A percentile compares a stretch with the other conserved stretches of the same genome.
Evolutionary conservation across 2,113 vertebrate genomes (phyloP).

Genomic region (Notothenia rossii): DNA sequence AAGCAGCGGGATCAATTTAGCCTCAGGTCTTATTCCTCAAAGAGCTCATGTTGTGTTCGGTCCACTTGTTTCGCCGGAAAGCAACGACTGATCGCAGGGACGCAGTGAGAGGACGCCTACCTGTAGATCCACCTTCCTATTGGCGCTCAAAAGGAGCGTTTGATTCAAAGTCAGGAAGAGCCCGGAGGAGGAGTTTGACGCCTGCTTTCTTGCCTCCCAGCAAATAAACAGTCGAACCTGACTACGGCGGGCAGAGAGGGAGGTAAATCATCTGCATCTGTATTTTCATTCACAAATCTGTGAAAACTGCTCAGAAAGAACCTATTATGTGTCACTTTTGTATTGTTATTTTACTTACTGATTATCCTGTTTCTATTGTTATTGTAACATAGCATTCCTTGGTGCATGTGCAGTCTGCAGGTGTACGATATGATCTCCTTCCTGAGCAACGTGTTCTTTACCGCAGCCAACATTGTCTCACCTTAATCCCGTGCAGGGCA

Average conservation of each 20-base stretch:
- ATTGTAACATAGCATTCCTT: neutral
- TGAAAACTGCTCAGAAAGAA: too few species aligned
- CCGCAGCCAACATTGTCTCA: constrained; percentile 21
- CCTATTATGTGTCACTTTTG: neutral
- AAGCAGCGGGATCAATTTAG: neutral
- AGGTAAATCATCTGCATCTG: constrained; percentile 20
- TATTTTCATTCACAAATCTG: constrained; percentile 54
- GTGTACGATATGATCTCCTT: neutral
- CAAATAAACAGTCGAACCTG: fast-evolving
- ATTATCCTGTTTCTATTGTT: too few species aligned
- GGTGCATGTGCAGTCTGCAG: neutral
- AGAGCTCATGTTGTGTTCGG: neutral
- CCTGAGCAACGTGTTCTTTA: constrained; percentile 24
- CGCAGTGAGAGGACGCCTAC: constrained; percentile 61
- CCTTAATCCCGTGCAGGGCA: constrained; percentile 38
- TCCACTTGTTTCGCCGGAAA: constrained; percentile 13
- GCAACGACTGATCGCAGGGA: neutral
- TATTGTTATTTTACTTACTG: neutral
- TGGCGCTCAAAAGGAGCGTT: constrained; percentile 49
- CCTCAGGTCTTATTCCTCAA: neutral
- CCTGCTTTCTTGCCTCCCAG: neutral
- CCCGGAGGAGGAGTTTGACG: constrained; percentile 28
- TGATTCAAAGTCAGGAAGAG: neutral
- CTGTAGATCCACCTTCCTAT: constrained; percentile 70
- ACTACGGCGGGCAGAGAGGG: neutral